Evolutionary conservation across 2,797 vertebrate genomes (phyloP).

Genomic region (Tauraco hartlaubi): DNA sequence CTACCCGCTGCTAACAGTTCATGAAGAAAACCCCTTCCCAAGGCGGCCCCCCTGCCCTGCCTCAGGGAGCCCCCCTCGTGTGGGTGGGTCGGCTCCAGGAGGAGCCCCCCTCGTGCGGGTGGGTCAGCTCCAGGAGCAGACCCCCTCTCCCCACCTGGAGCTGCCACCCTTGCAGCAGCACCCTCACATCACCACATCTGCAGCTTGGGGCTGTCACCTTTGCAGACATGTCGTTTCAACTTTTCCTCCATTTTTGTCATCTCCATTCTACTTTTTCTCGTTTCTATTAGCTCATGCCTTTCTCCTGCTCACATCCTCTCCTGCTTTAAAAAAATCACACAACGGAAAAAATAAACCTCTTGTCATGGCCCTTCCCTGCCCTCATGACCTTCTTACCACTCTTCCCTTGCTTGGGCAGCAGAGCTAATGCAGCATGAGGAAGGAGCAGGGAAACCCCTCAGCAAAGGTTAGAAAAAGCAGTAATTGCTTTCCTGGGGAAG

Average conservation of each 20-base stretch:
- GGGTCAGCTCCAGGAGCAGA: not conserved
- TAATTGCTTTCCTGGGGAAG: not conserved
- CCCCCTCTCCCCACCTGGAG: fast-evolving
- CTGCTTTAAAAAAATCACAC: not conserved
- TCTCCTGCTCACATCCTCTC: not conserved
- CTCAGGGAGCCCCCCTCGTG: fast-evolving
- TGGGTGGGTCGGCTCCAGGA: not conserved
- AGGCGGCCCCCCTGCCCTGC: not conserved
- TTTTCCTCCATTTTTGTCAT: not conserved
- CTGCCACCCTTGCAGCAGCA: not conserved
- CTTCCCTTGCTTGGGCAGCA: not conserved
- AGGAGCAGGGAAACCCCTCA: not conserved
- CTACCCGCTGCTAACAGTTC: not conserved
- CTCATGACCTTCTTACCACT: not conserved
- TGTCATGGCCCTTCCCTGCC: not conserved
- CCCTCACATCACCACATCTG: fast-evolving
- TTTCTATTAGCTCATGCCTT: not conserved
- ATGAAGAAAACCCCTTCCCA: not conserved
- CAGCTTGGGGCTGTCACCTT: not conserved
- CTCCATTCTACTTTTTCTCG: not conserved
- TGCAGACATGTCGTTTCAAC: not conserved
- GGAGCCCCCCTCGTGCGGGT: not conserved
- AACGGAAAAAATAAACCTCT: not conserved
- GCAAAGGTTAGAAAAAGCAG: not conserved
- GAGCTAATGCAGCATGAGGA: not conserved